Conservation (phyloP, 2,888 invertebrate species). For the Pollenia labialis region DNA sequence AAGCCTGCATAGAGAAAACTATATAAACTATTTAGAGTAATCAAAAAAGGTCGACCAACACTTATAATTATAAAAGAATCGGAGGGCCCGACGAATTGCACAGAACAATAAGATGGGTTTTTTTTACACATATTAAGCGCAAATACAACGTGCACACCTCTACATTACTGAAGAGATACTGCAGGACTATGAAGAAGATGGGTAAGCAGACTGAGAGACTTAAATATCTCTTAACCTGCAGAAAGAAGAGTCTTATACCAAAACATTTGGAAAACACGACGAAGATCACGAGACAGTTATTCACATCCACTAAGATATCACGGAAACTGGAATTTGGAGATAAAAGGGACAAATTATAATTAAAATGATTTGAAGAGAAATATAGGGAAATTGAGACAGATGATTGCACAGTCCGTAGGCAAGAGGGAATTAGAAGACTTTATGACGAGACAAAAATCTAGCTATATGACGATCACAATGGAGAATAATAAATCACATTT, state of each 20-base stretch:
- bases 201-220: neutral
- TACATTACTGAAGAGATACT: neutral
- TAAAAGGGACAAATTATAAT: neutral
- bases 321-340: neutral
- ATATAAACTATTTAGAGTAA: too few relatives aligned
- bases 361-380: neutral
- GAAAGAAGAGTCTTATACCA: neutral
- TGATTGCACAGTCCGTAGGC: neutral
- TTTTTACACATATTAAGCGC: neutral
- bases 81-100: too few relatives aligned
- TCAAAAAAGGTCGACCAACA: too few relatives aligned
- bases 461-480: neutral
- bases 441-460: too few relatives aligned
- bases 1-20: too few relatives aligned
- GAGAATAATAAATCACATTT: neutral
- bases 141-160: neutral
- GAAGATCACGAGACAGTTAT: neutral
- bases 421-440: too few relatives aligned
- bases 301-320: neutral
- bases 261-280: neutral
- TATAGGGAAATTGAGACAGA: accelerated
- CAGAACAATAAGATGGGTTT: too few relatives aligned
- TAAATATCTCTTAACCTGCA: neutral
- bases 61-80: too few relatives aligned
- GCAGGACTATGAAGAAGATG: neutral